Conservation (phyloP, 1,140 invertebrate genomes). For the Protaetia brevitarsis region DNA sequence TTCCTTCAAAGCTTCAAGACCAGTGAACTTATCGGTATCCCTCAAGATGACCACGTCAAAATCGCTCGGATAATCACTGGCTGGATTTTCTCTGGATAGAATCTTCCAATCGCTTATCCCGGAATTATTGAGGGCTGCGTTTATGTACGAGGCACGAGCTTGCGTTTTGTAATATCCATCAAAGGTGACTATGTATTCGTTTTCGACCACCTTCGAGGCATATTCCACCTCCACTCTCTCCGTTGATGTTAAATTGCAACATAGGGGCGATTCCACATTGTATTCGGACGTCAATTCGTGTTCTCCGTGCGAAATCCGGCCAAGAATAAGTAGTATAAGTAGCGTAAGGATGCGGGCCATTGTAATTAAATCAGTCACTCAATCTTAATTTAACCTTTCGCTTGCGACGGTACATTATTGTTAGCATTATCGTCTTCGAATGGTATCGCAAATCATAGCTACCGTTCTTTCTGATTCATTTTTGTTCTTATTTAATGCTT, state of each 20-base stretch:
- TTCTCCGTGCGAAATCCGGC: not conserved
- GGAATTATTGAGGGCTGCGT: constrained; percentile 68
- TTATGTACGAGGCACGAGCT: constrained; percentile 72
- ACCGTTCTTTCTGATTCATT: not conserved
- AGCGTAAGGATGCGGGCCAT: constrained; percentile 10
- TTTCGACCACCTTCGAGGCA: constrained; percentile 57
- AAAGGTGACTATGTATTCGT: constrained; percentile 85
- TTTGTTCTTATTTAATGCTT: not conserved
- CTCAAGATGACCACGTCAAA: constrained; percentile 83
- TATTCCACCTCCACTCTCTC: constrained; percentile 58
- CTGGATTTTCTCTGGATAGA: constrained; percentile 71
- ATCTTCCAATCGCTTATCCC: constrained; percentile 74
- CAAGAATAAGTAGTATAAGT: not conserved
- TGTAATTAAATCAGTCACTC: constrained; percentile 8
- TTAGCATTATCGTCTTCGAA: not conserved
- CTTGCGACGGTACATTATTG: constrained; percentile 23
- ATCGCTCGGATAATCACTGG: constrained; percentile 84
- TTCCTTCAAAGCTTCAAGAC: constrained; percentile 61
- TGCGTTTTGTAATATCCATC: constrained; percentile 74
- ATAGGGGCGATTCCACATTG: constrained; percentile 46
- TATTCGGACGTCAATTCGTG: constrained; percentile 31
- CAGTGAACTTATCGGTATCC: constrained; percentile 52
- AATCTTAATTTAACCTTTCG: constrained; percentile 17
- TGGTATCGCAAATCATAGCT: not conserved
- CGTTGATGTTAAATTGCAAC: constrained; percentile 50